Percentiles rank a stretch among this genome's conserved stretches.
Conservation (phyloP, 92 coral and sea anemone genomes). For the Porites cylindrica region DNA sequence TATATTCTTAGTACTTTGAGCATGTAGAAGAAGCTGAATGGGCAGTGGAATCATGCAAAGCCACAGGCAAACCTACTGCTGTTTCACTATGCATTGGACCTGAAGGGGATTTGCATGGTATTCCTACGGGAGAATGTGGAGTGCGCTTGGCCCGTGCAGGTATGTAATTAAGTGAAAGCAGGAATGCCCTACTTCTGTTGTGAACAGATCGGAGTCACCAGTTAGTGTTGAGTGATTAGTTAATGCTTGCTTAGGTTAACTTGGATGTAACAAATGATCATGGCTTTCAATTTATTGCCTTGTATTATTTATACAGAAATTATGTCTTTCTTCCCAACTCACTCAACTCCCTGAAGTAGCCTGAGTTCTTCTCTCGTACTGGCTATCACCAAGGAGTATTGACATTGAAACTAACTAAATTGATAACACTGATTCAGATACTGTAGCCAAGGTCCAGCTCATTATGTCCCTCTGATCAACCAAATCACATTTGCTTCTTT, state of each 20-base stretch:
- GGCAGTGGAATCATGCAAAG: constrained; percentile 97
- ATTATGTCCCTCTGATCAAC: neutral
- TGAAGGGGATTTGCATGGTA: constrained; percentile 95
- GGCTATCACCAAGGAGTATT: too few species aligned
- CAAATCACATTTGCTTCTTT: neutral
- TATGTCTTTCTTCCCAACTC: too few species aligned
- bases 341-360: too few species aligned
- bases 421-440: too few species aligned
- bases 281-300: neutral
- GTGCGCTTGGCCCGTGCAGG: constrained; percentile 98
- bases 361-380: too few species aligned
- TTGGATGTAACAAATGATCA: neutral
- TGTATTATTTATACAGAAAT: too few species aligned
- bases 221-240: too few species aligned
- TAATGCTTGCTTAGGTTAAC: too few species aligned
- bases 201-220: too few species aligned
- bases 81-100: constrained; percentile 96
- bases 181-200: too few species aligned
- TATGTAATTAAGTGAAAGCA: constrained; percentile 16
- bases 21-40: constrained; percentile 99
- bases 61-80: constrained; percentile 93
- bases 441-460: too few species aligned
- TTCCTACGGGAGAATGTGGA: constrained; percentile 98
- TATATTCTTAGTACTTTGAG: constrained; percentile 84
- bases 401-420: too few species aligned